A percentile compares a stretch with the other conserved stretches of the same genome.
These are phyloP conservation scores for Manis pentadactyla DNA, from an alignment of 2,797 vertebrate genomes.

Conservation along the genomic window DNA sequence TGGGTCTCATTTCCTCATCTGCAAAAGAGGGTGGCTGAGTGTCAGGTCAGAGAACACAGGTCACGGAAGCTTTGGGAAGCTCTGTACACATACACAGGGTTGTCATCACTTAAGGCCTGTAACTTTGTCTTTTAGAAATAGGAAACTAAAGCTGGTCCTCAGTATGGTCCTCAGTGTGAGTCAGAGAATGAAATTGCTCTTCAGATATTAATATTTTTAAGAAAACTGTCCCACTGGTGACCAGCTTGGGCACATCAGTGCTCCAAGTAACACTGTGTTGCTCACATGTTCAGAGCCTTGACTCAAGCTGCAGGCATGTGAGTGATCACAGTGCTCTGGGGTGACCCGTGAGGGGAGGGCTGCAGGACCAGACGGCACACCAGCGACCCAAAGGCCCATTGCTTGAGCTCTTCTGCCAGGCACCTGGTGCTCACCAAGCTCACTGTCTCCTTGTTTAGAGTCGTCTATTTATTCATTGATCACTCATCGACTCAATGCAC, in stretches of 20 bases:
- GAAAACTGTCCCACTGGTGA: background rate
- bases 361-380: background rate
- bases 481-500: accelerated
- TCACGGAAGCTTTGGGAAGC: background rate
- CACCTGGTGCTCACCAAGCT: accelerated
- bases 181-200: background rate
- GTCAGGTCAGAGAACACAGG: background rate
- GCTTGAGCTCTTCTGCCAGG: background rate
- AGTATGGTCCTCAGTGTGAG: background rate
- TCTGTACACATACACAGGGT: accelerated
- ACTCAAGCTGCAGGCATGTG: background rate
- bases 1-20: background rate
- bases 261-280: accelerated
- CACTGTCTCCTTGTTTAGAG: background rate
- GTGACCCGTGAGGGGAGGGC: background rate
- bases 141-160: background rate
- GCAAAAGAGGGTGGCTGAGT: background rate
- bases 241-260: background rate
- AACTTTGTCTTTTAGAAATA: background rate
- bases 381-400: too few species aligned
- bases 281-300: background rate
- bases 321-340: too few species aligned
- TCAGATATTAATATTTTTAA: background rate
- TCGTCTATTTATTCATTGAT: background rate
- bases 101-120: background rate